Conservation (phyloP, 1,140 invertebrate species). For the Notospermus geniculatus region DNA sequence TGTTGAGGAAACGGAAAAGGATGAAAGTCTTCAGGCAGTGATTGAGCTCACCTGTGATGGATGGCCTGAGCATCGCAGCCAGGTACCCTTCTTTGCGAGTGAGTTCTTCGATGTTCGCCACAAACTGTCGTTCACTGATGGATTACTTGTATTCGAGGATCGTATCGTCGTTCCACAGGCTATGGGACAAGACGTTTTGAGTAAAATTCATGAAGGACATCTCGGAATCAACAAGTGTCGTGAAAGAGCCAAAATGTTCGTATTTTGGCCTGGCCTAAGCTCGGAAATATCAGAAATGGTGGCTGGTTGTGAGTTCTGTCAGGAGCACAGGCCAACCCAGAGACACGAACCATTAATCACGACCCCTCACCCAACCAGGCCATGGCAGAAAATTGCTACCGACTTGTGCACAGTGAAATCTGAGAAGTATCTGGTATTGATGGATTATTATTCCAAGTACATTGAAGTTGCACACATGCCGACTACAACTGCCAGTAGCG, state of each 20-base stretch:
- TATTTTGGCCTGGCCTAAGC: slow-evolving; percentile 30
- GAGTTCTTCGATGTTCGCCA: neutral
- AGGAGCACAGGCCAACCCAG: neutral
- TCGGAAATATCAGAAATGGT: slow-evolving; percentile 24
- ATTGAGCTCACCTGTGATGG: neutral
- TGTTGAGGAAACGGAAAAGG: neutral
- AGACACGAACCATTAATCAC: neutral
- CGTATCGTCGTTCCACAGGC: slow-evolving; percentile 36
- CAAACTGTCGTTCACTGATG: neutral
- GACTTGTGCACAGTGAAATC: neutral
- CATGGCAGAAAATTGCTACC: neutral
- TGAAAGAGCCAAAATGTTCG: slow-evolving; percentile 16
- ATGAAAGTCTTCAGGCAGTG: neutral
- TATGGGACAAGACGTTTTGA: slow-evolving; percentile 35
- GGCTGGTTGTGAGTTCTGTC: slow-evolving; percentile 22
- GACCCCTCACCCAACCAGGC: neutral
- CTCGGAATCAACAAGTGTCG: slow-evolving; percentile 34
- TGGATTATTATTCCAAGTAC: neutral
- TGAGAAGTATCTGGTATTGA: neutral
- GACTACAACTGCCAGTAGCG: too few relatives aligned
- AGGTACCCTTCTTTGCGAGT: neutral
- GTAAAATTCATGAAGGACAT: slow-evolving; percentile 40
- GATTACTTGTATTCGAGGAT: slow-evolving; percentile 17
- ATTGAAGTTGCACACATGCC: neutral
- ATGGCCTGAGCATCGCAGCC: neutral